Evolutionary conservation across 2,888 invertebrate genomes (phyloP).

Genomic region (Trileptium ribeirensis): DNA sequence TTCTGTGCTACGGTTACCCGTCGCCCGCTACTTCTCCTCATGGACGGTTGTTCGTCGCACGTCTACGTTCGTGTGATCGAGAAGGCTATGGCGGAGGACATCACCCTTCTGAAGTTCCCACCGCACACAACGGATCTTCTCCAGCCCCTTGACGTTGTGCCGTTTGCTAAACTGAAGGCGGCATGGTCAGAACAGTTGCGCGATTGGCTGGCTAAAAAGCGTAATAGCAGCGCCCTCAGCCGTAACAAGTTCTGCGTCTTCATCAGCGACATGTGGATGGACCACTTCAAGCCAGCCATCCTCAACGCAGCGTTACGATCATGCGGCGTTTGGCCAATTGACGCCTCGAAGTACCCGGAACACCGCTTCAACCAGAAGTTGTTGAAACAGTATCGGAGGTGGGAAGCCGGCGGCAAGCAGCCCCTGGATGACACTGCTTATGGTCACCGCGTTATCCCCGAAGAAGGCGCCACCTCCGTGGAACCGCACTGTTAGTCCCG

Average conservation of each 20-base stretch:
- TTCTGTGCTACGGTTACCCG: not conserved
- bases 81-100: conserved; percentile 1
- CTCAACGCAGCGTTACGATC: not conserved
- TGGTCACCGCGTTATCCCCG: not conserved
- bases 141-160: conserved; percentile 14
- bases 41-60: not conserved
- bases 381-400: not conserved
- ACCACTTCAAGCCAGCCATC: not conserved
- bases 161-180: conserved; percentile 10
- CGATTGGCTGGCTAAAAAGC: not conserved
- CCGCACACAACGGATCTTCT: conserved; percentile 1
- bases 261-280: not conserved
- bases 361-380: conserved; percentile 2
- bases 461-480: too few species aligned
- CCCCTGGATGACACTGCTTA: not conserved
- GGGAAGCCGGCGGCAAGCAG: not conserved
- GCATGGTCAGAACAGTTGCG: conserved; percentile 6
- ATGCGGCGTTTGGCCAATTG: not conserved
- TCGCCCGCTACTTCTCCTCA: not conserved
- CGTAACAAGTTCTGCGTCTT: not conserved
- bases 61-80: not conserved
- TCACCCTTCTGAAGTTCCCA: conserved; percentile 12
- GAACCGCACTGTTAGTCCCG: too few species aligned
- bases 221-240: not conserved
- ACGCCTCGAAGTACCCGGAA: not conserved